phyloP scores from a whole-genome alignment of 2,888 invertebrate species.

The Eupithecia inturbata region DNA sequence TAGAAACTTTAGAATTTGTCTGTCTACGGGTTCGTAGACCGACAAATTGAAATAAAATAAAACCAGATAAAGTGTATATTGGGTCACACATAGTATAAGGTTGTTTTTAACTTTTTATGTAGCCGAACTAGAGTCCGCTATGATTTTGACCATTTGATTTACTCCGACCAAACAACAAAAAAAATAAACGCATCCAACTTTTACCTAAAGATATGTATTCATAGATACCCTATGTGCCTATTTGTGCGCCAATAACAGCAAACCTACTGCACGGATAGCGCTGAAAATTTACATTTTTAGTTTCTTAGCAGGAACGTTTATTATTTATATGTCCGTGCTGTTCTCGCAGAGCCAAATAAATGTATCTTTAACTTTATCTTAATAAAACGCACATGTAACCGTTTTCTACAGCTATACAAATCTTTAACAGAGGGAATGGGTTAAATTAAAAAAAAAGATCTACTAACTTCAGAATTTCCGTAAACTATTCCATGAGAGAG shows the following conservation, averaged over 20 bases:
- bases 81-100: neutral
- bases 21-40: neutral
- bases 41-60: constrained; percentile 6
- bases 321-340: too few species aligned
- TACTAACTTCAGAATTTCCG: too few species aligned
- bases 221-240: too few species aligned
- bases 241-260: neutral
- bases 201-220: neutral
- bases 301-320: neutral
- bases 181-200: neutral
- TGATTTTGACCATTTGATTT: neutral
- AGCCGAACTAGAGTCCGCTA: neutral
- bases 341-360: too few species aligned
- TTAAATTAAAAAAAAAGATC: too few species aligned
- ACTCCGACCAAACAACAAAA: neutral
- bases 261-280: neutral
- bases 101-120: neutral
- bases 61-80: neutral
- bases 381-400: neutral
- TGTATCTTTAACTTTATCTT: neutral
- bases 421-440: too few species aligned
- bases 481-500: too few species aligned
- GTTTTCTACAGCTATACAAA: neutral
- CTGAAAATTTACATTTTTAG: neutral
- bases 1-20: too few species aligned